Percentiles rank a stretch among this genome's conserved stretches.
These are phyloP conservation scores for Trematomus loennbergii DNA, from an alignment of 2,113 vertebrate genomes.

Conservation along the genomic window DNA sequence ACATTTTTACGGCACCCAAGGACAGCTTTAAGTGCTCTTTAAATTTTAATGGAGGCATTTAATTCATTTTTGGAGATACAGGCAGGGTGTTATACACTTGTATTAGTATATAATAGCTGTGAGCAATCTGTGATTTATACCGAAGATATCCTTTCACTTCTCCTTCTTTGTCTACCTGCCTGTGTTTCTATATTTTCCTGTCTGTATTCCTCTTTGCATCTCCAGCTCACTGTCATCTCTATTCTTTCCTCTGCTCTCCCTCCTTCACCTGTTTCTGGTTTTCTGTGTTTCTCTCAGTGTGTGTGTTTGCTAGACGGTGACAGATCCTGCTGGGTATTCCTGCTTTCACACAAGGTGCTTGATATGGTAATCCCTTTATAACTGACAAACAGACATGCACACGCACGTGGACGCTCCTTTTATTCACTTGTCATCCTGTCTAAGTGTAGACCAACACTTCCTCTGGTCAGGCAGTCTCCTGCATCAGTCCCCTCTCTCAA, in stretches of 20 bases:
- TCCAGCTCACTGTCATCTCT: constrained; percentile 17
- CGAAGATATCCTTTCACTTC: background rate
- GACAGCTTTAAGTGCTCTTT: constrained; percentile 10
- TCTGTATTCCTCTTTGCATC: constrained; percentile 11
- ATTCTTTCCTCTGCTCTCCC: constrained; percentile 6
- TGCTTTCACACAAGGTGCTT: constrained; percentile 51
- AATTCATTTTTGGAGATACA: constrained; percentile 26
- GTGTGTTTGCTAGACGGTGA: constrained; percentile 41
- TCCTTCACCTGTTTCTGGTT: constrained; percentile 41
- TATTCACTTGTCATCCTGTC: constrained; percentile 72
- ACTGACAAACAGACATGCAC: constrained; percentile 48
- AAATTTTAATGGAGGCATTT: constrained; percentile 23
- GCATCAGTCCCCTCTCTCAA: constrained; percentile 65
- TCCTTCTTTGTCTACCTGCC: constrained; percentile 4
- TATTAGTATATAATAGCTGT: constrained; percentile 16
- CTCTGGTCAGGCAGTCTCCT: constrained; percentile 51
- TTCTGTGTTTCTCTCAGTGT: constrained; percentile 9
- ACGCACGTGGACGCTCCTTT: constrained; percentile 40
- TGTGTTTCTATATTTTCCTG: background rate
- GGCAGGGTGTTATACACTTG: constrained; percentile 6
- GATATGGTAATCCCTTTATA: constrained; percentile 64
- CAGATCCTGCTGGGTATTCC: constrained; percentile 57
- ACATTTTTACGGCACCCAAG: constrained; percentile 3
- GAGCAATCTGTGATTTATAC: constrained; percentile 24
- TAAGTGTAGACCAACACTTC: constrained; percentile 59